These are phyloP conservation scores for Ganaspis brasiliensis DNA, from an alignment of 2,888 invertebrate genomes.

Conservation along the genomic window DNA sequence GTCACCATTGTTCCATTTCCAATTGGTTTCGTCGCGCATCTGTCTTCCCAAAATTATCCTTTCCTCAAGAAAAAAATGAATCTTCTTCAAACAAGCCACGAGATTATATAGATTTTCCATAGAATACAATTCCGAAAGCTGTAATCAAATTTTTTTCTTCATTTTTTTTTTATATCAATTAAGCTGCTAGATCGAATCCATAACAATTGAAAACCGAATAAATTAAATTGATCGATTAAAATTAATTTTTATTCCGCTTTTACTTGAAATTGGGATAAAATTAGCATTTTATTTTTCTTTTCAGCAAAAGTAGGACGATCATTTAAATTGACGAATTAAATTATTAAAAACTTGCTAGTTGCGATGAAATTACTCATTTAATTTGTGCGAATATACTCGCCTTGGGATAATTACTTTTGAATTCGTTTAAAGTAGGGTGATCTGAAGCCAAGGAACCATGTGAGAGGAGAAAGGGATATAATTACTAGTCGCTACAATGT, in stretches of 20 bases:
- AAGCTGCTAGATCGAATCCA: too few relatives aligned
- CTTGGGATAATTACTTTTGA: constrained; percentile 21
- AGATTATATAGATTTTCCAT: constrained; percentile 8
- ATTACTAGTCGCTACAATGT: constrained; percentile 8
- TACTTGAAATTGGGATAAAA: too few relatives aligned
- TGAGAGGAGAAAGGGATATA: constrained; percentile 13
- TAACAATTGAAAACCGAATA: too few relatives aligned
- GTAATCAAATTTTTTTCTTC: too few relatives aligned
- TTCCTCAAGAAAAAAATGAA: neutral
- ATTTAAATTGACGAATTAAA: too few relatives aligned
- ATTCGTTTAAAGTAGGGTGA: neutral
- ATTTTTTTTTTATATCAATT: too few relatives aligned
- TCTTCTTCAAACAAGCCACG: neutral
- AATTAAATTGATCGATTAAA: too few relatives aligned
- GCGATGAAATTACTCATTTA: neutral
- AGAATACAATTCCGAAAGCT: neutral
- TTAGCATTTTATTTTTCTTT: too few relatives aligned
- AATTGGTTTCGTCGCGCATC: constrained; percentile 42
- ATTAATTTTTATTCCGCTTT: too few relatives aligned
- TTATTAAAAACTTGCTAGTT: too few relatives aligned
- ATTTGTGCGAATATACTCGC: neutral
- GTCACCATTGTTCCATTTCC: constrained; percentile 45
- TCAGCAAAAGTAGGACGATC: too few relatives aligned
- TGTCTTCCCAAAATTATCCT: constrained; percentile 30
- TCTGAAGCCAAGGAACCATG: neutral